Percentiles rank a stretch among this genome's conserved stretches.
Evolutionary conservation across 2,888 invertebrate genomes (phyloP).

Genomic region (Pimpla rufipes): DNA sequence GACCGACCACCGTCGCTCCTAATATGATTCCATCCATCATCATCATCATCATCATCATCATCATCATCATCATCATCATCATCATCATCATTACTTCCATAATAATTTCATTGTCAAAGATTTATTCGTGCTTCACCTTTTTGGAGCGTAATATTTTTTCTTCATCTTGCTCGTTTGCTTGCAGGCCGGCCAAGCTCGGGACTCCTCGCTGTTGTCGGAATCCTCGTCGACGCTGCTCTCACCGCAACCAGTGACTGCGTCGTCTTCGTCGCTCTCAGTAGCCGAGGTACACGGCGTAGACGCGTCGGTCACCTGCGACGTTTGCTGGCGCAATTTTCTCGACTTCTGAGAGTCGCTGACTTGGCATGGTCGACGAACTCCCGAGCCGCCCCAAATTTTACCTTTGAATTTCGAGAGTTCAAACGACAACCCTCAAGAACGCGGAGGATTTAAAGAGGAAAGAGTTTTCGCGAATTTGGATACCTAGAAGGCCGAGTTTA

Average conservation of each 20-base stretch:
- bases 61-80: no score
- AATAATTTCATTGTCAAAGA: not conserved
- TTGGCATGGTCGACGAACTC: conserved; percentile 77
- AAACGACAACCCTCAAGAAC: not conserved
- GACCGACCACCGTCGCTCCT: conserved; percentile 87
- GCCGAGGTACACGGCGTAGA: conserved; percentile 78
- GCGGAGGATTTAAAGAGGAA: not conserved
- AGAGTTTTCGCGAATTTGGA: conserved; percentile 1
- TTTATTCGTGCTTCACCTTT: conserved; percentile 71
- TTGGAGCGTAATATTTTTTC: conserved; percentile 72
- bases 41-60: no score
- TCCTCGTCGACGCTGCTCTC: conserved; percentile 81
- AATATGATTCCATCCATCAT: not conserved
- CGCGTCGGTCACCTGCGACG: conserved; percentile 76
- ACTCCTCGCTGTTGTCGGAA: conserved; percentile 81
- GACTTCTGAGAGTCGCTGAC: conserved; percentile 75
- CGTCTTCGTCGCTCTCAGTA: conserved; percentile 81
- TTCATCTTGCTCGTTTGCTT: conserved; percentile 72
- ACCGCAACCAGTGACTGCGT: conserved; percentile 75
- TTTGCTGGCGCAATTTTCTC: conserved; percentile 76
- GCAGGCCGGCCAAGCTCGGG: conserved; percentile 72
- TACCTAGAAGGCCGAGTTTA: conserved; percentile 88
- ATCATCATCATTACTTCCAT: not conserved
- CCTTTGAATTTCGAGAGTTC: conserved; percentile 69
- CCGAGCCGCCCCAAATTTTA: conserved; percentile 82